Percentiles rank a stretch among this genome's conserved stretches.
Evolutionary conservation across 2,888 invertebrate species (phyloP).

Genomic region (Adelphocoris suturalis): DNA sequence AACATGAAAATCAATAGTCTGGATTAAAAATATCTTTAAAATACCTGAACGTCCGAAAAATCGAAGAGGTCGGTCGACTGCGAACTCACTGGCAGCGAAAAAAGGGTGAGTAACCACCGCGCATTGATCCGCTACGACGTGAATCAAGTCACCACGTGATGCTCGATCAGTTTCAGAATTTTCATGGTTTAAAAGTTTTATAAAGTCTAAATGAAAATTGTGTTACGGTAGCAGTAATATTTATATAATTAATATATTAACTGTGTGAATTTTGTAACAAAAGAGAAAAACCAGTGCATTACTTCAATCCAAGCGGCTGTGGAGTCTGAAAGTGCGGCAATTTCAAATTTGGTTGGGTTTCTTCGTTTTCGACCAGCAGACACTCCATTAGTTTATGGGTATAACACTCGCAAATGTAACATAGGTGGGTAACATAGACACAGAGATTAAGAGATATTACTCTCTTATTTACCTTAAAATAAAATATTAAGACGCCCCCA

Average conservation of each 20-base stretch:
- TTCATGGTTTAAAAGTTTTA: not conserved
- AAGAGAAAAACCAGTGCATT: not conserved
- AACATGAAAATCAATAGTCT: not conserved
- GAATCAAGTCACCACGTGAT: slow-evolving; percentile 25
- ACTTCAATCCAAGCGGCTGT: not conserved
- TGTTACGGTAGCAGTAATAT: no score
- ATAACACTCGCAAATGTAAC: no score
- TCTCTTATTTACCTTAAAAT: no score
- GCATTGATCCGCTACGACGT: slow-evolving; percentile 30
- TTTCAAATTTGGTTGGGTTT: not conserved
- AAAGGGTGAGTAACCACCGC: slow-evolving; percentile 49
- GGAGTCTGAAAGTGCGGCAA: not conserved
- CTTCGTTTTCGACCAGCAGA: no score
- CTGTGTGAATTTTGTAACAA: no score
- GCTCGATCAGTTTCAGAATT: not conserved
- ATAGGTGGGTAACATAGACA: no score
- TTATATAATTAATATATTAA: no score
- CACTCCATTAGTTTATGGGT: no score
- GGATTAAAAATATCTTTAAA: not conserved
- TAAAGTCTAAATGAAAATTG: no score
- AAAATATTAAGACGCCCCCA: no score
- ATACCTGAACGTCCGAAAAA: slow-evolving; percentile 48
- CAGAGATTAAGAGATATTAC: no score
- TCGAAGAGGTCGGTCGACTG: slow-evolving; percentile 53
- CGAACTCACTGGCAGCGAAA: slow-evolving; percentile 38